Conservation (phyloP, 2,797 vertebrate genomes). For the Scyliorhinus canicula region DNA sequence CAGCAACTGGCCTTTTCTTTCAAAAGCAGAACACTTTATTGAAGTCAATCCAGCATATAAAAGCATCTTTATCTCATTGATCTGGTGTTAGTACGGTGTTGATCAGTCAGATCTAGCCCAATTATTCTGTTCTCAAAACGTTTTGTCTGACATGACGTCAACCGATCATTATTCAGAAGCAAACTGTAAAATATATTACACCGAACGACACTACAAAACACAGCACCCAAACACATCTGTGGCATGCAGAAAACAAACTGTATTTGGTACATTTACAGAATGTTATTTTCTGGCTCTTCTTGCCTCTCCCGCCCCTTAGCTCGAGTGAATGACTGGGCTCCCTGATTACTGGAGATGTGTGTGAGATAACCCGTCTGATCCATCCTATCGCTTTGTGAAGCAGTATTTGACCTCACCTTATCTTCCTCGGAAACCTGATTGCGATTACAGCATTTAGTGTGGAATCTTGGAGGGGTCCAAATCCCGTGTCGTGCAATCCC, state of each 20-base stretch:
- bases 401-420: neutral
- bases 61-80: constrained; percentile 18
- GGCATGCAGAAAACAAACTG: neutral
- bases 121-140: neutral
- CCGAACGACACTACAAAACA: neutral
- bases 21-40: neutral
- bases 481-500: neutral
- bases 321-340: neutral
- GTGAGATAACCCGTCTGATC: neutral
- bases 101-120: constrained; percentile 13
- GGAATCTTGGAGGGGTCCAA: neutral
- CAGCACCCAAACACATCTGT: neutral
- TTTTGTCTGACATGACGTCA: neutral
- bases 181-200: neutral
- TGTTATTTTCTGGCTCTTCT: neutral
- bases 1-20: neutral
- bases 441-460: neutral
- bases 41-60: neutral
- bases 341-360: neutral
- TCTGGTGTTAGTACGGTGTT: neutral
- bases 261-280: neutral
- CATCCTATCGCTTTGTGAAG: neutral
- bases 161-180: neutral
- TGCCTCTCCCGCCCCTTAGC: neutral
- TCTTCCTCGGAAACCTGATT: neutral